Conservation (phyloP, 2,888 invertebrate species). For the Rhodophaea formosa region DNA sequence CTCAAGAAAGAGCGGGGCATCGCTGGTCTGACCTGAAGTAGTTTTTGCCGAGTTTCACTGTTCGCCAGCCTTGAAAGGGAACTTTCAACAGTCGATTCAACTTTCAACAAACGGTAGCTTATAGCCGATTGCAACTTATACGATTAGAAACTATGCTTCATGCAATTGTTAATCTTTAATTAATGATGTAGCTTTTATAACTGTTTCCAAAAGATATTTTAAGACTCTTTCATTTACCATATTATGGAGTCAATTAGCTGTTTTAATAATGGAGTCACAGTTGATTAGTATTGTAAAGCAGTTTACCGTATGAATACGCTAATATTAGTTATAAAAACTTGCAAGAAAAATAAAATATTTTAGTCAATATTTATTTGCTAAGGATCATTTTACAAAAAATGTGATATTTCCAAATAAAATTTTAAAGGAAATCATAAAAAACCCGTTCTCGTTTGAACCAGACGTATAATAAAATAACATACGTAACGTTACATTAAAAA, state of each 20-base stretch:
- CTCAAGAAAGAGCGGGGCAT: conserved; percentile 13
- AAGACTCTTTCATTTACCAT: no score
- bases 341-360: no score
- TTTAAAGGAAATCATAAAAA: neutral
- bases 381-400: no score
- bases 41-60: conserved; percentile 12
- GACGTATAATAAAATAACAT: neutral
- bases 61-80: conserved; percentile 8
- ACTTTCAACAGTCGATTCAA: conserved; percentile 6
- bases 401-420: neutral
- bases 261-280: no score
- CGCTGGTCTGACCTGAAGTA: conserved; percentile 9
- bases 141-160: neutral
- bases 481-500: neutral
- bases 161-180: neutral
- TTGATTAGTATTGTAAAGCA: no score
- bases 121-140: neutral
- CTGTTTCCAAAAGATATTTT: no score
- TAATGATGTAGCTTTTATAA: no score
- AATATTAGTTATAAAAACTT: no score
- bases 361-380: no score
- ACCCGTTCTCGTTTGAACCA: neutral
- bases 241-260: no score
- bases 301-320: no score
- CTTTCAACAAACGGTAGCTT: conserved; percentile 5